Evolutionary conservation across 2,888 invertebrate species (phyloP), one percentile per base, ranked within the genome.

Genomic region (Hypsopygia costalis): DNA sequence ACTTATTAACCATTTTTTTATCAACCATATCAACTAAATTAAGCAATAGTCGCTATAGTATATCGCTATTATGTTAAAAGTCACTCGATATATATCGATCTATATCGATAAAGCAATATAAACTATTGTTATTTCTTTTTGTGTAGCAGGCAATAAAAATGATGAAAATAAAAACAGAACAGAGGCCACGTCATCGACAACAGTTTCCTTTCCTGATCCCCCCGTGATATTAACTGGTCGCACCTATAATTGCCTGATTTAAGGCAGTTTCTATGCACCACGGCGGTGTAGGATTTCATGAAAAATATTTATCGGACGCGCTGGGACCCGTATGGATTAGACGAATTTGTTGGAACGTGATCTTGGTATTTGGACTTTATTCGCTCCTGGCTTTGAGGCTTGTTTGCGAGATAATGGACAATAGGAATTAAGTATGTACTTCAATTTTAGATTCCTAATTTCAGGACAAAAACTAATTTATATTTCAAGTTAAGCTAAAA

Each of bases 241-340:
- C 83, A 80, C 82, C 85, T 81, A 81, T 85, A 83, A 87, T 86
- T 82, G 88, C 82, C 87, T 87, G 74, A 77, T 88, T 87, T 80
- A 77, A 68, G 63, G 82, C 81, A 66, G 81, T 88, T 87, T 86
- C 81, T 79, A 88, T 88, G 86, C 87, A 77, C 51, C 62, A 62
- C 63, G 65, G 66, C 64, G 70, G 55, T 65, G 62, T 55, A 65
- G 79, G 85, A 83, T 81, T 85, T 81, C 81, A 80, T 79, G 80
- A 76, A 77, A 83, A 81, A 87, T 87, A 88, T 88, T 86, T 87
- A 87, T 87, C 62, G 82, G 25, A 25, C 68, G 69, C 75, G 58
- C 59, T 75, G 75, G 77, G 67, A 60, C 63, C 42, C 55, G 54
- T 62, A 58, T 58, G 82, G 85, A 86, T 87, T 86, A 87, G 77